Conservation (phyloP, 2,888 invertebrate genomes). For the Xestia ashworthii region DNA sequence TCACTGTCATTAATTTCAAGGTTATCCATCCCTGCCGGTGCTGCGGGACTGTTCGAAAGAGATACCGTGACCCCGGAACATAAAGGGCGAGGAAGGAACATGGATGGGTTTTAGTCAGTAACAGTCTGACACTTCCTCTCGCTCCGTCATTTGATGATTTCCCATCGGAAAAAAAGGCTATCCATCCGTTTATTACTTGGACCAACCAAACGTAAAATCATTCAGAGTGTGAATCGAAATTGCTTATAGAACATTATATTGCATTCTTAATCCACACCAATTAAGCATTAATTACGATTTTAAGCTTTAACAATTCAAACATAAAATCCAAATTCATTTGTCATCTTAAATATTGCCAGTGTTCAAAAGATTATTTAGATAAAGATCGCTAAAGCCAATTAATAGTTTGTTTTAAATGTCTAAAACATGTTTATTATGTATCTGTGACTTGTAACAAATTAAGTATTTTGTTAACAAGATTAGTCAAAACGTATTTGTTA, state of each 20-base stretch:
- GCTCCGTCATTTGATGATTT: no score
- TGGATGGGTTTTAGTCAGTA: no score
- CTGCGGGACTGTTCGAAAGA: no score
- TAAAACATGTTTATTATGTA: constrained; percentile 31
- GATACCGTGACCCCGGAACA: no score
- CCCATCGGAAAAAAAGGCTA: no score
- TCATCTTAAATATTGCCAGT: constrained; percentile 5
- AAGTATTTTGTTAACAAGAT: constrained; percentile 17
- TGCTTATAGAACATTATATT: constrained; percentile 50
- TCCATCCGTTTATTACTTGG: constrained; percentile 33
- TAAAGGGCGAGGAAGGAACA: no score
- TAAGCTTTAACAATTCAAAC: constrained; percentile 5
- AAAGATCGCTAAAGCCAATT: constrained; percentile 26
- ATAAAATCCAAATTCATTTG: constrained; percentile 34
- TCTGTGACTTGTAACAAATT: constrained; percentile 4
- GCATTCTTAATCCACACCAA: constrained; percentile 41
- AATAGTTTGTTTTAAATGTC: constrained; percentile 14
- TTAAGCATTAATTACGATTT: constrained; percentile 29
- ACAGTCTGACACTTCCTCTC: no score
- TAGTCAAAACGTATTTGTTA: constrained; percentile 7
- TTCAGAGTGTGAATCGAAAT: constrained; percentile 58
- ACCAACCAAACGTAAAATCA: constrained; percentile 55
- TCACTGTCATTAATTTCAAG: neutral
- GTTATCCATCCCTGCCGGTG: neutral
- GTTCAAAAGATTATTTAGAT: constrained; percentile 7